Evolutionary conservation across 1,140 invertebrate species (phyloP), one percentile per base, ranked within the genome.

Genomic region (Apis florea): DNA sequence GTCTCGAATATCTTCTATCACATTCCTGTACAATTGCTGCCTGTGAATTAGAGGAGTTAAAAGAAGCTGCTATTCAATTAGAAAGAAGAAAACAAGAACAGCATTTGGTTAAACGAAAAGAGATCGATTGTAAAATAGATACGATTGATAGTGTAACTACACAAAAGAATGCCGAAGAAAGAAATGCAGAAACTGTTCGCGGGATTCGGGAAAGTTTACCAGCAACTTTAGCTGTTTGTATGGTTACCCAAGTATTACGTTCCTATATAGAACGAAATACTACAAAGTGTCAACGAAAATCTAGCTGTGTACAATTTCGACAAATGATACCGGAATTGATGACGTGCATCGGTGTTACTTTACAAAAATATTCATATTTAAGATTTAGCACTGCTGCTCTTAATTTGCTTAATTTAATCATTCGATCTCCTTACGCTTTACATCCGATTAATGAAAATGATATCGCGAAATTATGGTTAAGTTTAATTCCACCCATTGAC

Each of bases 311-410:
- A 9, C 92, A 93, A 15, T 80, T 93, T n/a, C 86, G 89, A 24
- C 88, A 91, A 40, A 84, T 94, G 76, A 88, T 93, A 67, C 91
- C 91, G 0, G 91, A 94, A 69, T 67, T 93, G 0, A 91, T 93
- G 85, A 78, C 70, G 0, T 93, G 92, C 69, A 77, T 93, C 3
- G 89, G 89, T 19, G 87, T 85, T n/a, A 93, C 90, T 19, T 70
- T 94, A 24, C 93, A 93, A 51, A 92, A 90, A 24, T 90, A 93
- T 59, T 86, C 90, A 0, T 93, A 92, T 49, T 53, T 89, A 0
- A 91, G 88, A 11, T 93, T 93, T 49, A 93, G 92, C 31, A 90
- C 89, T 63, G 92, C 91, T 0, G 91, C 90, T 9, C 67, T 94
- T 3, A 91, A 90, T 21, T 64, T 93, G 12, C 72, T 94, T 1